Evolutionary conservation across 1,140 invertebrate genomes (phyloP).

Genomic region (Ceratina japonica): DNA sequence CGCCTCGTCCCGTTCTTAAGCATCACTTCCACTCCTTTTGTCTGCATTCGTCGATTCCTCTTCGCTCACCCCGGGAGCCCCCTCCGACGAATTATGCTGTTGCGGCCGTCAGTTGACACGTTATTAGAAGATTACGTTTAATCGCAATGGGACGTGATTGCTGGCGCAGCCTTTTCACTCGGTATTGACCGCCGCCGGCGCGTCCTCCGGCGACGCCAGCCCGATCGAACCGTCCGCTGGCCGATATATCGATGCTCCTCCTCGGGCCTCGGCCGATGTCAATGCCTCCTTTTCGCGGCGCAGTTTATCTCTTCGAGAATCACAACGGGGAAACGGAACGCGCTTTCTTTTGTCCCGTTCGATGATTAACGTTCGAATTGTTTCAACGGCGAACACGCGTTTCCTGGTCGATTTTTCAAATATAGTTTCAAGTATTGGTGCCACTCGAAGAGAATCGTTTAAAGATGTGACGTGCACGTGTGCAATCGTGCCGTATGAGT

Average conservation of each 20-base stretch:
- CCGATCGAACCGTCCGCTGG: slow-evolving; percentile 21
- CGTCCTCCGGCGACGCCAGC: slow-evolving; percentile 16
- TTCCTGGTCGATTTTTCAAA: too few relatives aligned
- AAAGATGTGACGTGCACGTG: too few relatives aligned
- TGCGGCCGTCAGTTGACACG: slow-evolving; percentile 56
- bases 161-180: slow-evolving; percentile 54
- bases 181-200: slow-evolving; percentile 5
- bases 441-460: too few relatives aligned
- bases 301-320: neutral
- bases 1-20: neutral
- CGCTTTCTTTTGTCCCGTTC: too few relatives aligned
- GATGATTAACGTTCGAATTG: too few relatives aligned
- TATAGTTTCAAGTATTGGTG: too few relatives aligned
- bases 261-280: neutral
- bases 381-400: too few relatives aligned
- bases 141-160: slow-evolving; percentile 61
- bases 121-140: slow-evolving; percentile 66
- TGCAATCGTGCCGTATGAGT: neutral
- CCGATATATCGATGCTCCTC: slow-evolving; percentile 23
- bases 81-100: slow-evolving; percentile 60
- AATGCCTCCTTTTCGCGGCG: neutral
- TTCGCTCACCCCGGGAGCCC: slow-evolving; percentile 16
- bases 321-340: too few relatives aligned
- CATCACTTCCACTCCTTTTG: neutral
- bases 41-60: slow-evolving; percentile 20